phyloP scores from a whole-genome alignment of 2,113 vertebrate genomes.

The Gobius niger region DNA sequence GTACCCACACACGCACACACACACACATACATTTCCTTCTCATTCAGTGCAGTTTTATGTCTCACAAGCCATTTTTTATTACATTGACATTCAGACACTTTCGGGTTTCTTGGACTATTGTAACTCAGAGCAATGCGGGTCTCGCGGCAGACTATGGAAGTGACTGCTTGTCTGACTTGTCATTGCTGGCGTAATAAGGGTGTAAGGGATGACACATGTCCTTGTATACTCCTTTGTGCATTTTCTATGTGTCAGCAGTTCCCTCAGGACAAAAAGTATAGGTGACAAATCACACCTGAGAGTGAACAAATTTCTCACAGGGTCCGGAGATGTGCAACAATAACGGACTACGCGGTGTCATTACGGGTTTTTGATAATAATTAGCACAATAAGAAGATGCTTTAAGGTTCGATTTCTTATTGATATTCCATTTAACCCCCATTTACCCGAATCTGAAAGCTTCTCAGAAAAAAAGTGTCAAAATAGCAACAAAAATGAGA shows the following conservation, averaged over 20 bases:
- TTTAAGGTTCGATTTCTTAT: too few relatives aligned
- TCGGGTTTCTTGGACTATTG: constrained; percentile 36
- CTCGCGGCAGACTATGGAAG: constrained; percentile 33
- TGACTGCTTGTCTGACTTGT: constrained; percentile 66
- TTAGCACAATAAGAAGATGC: background rate
- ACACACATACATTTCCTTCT: background rate
- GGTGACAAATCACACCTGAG: constrained; percentile 63
- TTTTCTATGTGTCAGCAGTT: constrained; percentile 63
- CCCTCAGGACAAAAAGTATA: constrained; percentile 44
- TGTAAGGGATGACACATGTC: constrained; percentile 71
- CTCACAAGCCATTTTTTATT: constrained; percentile 43
- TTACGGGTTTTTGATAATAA: background rate
- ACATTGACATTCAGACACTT: constrained; percentile 50
- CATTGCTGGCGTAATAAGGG: constrained; percentile 68
- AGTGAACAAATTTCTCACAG: constrained; percentile 58
- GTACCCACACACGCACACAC: background rate
- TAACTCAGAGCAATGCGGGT: constrained; percentile 40
- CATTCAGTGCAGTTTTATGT: constrained; percentile 41
- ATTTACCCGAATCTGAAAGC: too few relatives aligned
- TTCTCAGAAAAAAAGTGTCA: too few relatives aligned
- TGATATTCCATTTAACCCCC: too few relatives aligned
- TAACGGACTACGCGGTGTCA: background rate
- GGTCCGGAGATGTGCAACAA: constrained; percentile 30
- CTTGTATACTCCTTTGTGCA: constrained; percentile 71
- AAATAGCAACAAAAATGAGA: too few relatives aligned